A percentile compares a stretch with the other conserved stretches of the same genome.
Conservation (phyloP, 1,140 invertebrate genomes). For the Ceratina japonica region DNA sequence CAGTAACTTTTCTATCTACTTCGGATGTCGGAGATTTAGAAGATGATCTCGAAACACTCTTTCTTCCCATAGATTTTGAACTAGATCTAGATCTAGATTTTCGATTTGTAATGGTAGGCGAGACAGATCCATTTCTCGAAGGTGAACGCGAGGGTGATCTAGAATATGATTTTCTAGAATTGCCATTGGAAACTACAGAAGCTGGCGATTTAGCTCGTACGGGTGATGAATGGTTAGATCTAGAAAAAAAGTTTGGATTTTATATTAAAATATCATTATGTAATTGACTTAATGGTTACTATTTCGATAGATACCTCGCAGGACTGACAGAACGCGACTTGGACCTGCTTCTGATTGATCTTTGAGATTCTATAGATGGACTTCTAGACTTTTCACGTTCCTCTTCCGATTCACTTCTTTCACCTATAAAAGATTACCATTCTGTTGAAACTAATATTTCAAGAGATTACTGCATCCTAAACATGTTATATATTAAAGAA, state of each 20-base stretch:
- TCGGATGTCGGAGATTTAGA: slow-evolving; percentile 47
- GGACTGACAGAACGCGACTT: slow-evolving; percentile 51
- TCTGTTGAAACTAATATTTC: neutral
- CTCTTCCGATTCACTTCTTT: slow-evolving; percentile 56
- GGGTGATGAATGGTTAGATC: slow-evolving; percentile 54
- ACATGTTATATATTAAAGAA: neutral
- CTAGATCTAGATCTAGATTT: slow-evolving; percentile 48
- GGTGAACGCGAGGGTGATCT: slow-evolving; percentile 55
- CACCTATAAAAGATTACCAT: slow-evolving; percentile 31
- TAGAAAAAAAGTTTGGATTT: slow-evolving; percentile 18
- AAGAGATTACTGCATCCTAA: neutral
- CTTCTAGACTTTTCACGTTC: slow-evolving; percentile 54
- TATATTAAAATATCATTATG: neutral
- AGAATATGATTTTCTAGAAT: slow-evolving; percentile 57
- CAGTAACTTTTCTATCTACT: slow-evolving; percentile 2
- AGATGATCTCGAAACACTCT: slow-evolving; percentile 37
- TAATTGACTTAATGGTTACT: no score
- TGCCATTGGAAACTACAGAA: slow-evolving; percentile 44
- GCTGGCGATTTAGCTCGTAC: slow-evolving; percentile 42
- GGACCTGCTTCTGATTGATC: slow-evolving; percentile 48
- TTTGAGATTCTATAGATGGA: slow-evolving; percentile 44
- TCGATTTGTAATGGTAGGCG: slow-evolving; percentile 21
- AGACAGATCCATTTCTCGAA: slow-evolving; percentile 34
- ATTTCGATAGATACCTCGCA: slow-evolving; percentile 13
- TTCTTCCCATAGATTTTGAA: slow-evolving; percentile 40